phyloP scores from a whole-genome alignment of 2,888 invertebrate genomes.

The Lasius platythorax region DNA sequence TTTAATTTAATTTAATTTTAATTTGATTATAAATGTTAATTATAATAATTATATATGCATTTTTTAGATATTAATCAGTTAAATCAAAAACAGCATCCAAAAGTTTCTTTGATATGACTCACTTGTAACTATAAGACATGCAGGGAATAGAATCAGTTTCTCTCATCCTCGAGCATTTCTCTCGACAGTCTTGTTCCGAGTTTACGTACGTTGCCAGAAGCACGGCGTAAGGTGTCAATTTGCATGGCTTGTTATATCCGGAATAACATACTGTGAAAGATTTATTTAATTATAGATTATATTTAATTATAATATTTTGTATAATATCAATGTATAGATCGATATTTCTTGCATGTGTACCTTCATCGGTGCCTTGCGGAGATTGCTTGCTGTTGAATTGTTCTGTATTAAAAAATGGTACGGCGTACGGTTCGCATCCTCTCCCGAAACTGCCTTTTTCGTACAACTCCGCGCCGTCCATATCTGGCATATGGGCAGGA shows the following conservation, averaged over 20 bases:
- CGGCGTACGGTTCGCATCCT: slow-evolving; percentile 91
- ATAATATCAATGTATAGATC: background rate
- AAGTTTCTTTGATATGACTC: slow-evolving; percentile 53
- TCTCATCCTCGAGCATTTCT: slow-evolving; percentile 87
- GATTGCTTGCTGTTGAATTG: slow-evolving; percentile 32
- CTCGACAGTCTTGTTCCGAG: slow-evolving; percentile 89
- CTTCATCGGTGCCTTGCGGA: slow-evolving; percentile 41
- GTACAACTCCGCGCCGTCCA: slow-evolving; percentile 91
- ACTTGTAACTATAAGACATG: slow-evolving; percentile 92
- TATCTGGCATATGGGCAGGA: slow-evolving; percentile 88
- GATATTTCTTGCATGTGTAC: background rate
- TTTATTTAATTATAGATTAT: slow-evolving; percentile 1
- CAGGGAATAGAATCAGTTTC: slow-evolving; percentile 89
- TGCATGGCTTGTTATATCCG: slow-evolving; percentile 92
- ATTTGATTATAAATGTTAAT: slow-evolving; percentile 8
- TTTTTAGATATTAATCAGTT: background rate
- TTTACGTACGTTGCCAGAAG: slow-evolving; percentile 89
- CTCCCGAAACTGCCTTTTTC: slow-evolving; percentile 93
- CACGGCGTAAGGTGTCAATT: slow-evolving; percentile 89
- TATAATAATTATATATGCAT: background rate
- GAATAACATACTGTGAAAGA: slow-evolving; percentile 90
- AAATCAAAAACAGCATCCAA: background rate
- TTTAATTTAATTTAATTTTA: background rate
- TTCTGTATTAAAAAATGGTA: slow-evolving; percentile 62
- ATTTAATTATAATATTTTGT: background rate